These are phyloP conservation scores for Rhincodon typus DNA, from an alignment of 2,797 vertebrate species.

Conservation along the genomic window DNA sequence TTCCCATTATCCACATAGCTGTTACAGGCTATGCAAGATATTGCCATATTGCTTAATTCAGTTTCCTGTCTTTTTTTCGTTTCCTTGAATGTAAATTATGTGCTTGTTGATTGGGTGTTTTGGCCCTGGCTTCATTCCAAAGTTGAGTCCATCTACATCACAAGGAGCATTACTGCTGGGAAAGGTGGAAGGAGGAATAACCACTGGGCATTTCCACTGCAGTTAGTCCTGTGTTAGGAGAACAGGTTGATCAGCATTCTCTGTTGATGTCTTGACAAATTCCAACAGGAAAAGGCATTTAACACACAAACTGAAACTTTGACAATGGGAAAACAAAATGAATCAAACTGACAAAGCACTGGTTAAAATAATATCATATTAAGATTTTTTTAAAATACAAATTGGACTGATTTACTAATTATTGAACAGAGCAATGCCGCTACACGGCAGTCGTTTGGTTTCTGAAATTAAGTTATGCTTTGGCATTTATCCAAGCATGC, in stretches of 20 bases:
- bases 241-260: not conserved
- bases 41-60: not conserved
- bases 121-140: not conserved
- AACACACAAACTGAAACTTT: not conserved
- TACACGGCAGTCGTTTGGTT: not conserved
- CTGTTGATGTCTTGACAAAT: not conserved
- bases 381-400: not conserved
- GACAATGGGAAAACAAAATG: not conserved
- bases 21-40: not conserved
- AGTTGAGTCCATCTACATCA: not conserved
- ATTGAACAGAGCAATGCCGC: conserved; percentile 10
- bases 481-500: not conserved
- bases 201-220: not conserved
- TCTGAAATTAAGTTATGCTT: not conserved
- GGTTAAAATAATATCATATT: conserved; percentile 9
- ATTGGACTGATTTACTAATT: not conserved
- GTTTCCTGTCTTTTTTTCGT: not conserved
- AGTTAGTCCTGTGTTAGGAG: not conserved
- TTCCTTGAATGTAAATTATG: not conserved
- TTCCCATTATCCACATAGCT: not conserved
- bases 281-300: not conserved
- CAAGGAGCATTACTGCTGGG: not conserved
- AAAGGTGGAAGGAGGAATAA: not conserved
- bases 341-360: not conserved
- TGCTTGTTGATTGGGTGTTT: not conserved